These are phyloP conservation scores for Caenorhabditis macrosperma DNA, from an alignment of 2,888 invertebrate genomes.

Conservation along the genomic window DNA sequence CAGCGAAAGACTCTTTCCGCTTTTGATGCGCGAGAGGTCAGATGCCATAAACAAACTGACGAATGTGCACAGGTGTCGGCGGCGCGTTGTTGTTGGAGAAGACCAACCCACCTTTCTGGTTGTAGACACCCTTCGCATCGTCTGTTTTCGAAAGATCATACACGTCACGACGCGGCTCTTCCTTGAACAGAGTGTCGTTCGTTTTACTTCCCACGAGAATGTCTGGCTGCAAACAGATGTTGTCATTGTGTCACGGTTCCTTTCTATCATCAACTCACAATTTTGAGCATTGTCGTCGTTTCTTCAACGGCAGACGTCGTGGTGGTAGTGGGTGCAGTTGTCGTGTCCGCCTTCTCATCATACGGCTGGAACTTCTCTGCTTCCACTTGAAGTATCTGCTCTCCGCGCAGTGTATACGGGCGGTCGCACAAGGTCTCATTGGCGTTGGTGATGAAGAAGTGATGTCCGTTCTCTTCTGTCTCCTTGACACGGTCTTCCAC, in stretches of 20 bases:
- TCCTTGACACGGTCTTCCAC: slow-evolving; percentile 68
- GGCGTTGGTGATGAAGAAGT: slow-evolving; percentile 70
- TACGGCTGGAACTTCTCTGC: slow-evolving; percentile 64
- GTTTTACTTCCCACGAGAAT: slow-evolving; percentile 65
- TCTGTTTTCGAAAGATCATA: slow-evolving; percentile 66
- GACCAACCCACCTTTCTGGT: slow-evolving; percentile 47
- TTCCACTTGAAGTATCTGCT: slow-evolving; percentile 57
- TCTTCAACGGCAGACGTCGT: slow-evolving; percentile 61
- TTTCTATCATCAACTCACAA: slow-evolving; percentile 49
- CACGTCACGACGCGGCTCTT: slow-evolving; percentile 63
- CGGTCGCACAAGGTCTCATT: slow-evolving; percentile 80
- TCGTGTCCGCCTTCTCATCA: slow-evolving; percentile 71
- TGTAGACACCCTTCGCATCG: slow-evolving; percentile 62
- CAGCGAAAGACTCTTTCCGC: background rate
- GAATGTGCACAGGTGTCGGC: background rate
- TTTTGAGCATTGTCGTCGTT: slow-evolving; percentile 62
- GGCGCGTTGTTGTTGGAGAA: background rate
- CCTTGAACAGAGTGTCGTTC: slow-evolving; percentile 69
- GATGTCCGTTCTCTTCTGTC: slow-evolving; percentile 63
- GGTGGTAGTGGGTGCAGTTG: slow-evolving; percentile 67
- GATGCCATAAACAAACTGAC: slow-evolving; percentile 17
- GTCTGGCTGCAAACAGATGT: slow-evolving; percentile 65
- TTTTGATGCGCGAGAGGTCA: background rate
- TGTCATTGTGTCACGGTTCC: background rate
- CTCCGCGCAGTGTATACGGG: slow-evolving; percentile 65